These are phyloP conservation scores for Cataglyphis cursor DNA, from an alignment of 2,888 invertebrate species.

Conservation along the genomic window DNA sequence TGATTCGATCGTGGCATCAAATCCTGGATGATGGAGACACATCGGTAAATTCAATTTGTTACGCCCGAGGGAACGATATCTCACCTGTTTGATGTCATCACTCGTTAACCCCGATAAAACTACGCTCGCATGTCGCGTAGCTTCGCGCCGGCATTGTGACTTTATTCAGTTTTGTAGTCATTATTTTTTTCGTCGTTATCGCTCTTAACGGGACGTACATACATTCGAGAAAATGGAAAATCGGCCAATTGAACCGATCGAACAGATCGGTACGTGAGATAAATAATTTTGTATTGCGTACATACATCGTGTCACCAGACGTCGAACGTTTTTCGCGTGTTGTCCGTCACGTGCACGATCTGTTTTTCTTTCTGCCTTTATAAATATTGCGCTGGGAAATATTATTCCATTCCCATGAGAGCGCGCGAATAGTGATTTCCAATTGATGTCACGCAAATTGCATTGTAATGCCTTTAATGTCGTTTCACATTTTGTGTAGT, in stretches of 20 bases:
- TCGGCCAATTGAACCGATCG: slow-evolving; percentile 38
- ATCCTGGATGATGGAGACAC: slow-evolving; percentile 30
- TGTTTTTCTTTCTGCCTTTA: slow-evolving; percentile 46
- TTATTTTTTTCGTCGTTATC: slow-evolving; percentile 50
- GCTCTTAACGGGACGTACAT: slow-evolving; percentile 4
- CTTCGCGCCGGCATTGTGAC: slow-evolving; percentile 7
- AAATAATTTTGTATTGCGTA: slow-evolving; percentile 36
- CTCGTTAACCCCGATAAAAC: slow-evolving; percentile 55
- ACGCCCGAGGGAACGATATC: slow-evolving; percentile 37
- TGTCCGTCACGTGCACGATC: slow-evolving; percentile 13
- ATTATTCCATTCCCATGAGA: slow-evolving; percentile 16
- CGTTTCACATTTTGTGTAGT: slow-evolving; percentile 31
- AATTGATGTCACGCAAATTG: slow-evolving; percentile 41
- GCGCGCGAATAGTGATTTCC: slow-evolving; percentile 19
- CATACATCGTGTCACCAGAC: slow-evolving; percentile 32
- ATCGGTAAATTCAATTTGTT: slow-evolving; percentile 43
- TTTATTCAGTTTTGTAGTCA: slow-evolving; percentile 32
- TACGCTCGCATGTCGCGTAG: slow-evolving; percentile 7
- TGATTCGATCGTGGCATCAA: slow-evolving; percentile 15
- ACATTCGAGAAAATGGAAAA: slow-evolving; percentile 37
- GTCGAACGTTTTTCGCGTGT: slow-evolving; percentile 21
- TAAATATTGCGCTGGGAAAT: slow-evolving; percentile 31
- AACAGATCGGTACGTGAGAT: slow-evolving; percentile 21
- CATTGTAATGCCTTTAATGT: slow-evolving; percentile 24
- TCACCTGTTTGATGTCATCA: slow-evolving; percentile 33